phyloP scores from a whole-genome alignment of 2,888 invertebrate species.

The Megalurothrips usitatus region DNA sequence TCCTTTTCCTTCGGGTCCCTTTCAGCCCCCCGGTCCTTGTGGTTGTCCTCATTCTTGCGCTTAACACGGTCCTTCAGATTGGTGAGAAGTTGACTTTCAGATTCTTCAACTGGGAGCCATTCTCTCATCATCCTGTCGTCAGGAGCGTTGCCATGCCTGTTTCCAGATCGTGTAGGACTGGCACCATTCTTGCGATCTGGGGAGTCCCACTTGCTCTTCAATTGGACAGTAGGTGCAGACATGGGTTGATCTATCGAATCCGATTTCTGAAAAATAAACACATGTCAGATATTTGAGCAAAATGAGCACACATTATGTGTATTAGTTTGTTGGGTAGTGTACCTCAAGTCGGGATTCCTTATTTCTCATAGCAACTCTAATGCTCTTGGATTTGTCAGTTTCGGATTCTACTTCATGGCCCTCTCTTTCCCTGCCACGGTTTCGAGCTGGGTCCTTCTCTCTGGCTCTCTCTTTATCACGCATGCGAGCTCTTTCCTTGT shows the following conservation, averaged over 20 bases:
- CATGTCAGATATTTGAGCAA: background rate
- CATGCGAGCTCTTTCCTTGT: slow-evolving; percentile 28
- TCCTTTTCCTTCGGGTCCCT: slow-evolving; percentile 36
- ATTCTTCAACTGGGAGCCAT: slow-evolving; percentile 51
- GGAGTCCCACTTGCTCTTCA: slow-evolving; percentile 35
- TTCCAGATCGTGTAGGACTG: slow-evolving; percentile 7
- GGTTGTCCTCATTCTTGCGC: slow-evolving; percentile 40
- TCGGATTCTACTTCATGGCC: slow-evolving; percentile 47
- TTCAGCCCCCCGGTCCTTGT: slow-evolving; percentile 43
- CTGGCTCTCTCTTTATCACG: background rate
- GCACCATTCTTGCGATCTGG: slow-evolving; percentile 30
- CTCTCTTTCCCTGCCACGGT: slow-evolving; percentile 44
- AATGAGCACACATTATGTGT: background rate
- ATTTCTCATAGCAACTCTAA: slow-evolving; percentile 62
- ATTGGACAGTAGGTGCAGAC: background rate
- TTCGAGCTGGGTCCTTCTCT: background rate
- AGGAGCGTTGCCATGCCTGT: background rate
- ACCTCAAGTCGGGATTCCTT: slow-evolving; percentile 39
- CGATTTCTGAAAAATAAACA: background rate
- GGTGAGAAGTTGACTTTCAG: slow-evolving; percentile 31
- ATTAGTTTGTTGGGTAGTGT: background rate
- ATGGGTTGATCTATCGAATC: background rate
- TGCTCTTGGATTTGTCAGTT: slow-evolving; percentile 56
- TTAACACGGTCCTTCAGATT: slow-evolving; percentile 35
- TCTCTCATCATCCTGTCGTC: slow-evolving; percentile 46